Base-by-base conservation (phyloP, 2,888 invertebrate genomes). In the Pseudoips prasinana region DNA sequence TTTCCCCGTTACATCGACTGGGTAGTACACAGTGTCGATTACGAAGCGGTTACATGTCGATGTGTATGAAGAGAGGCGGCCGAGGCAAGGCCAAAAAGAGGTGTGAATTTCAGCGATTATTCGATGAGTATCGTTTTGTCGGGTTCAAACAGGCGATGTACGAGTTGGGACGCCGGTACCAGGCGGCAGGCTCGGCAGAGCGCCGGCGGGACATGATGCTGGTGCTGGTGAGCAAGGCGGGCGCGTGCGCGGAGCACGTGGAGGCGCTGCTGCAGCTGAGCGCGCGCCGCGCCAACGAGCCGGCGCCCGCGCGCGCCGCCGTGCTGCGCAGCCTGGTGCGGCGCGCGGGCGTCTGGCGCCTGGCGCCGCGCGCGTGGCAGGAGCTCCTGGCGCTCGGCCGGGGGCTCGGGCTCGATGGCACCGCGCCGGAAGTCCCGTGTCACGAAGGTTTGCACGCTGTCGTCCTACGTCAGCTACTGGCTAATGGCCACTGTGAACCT, bases 221-320 rank as follows among this genome's bases (percentile, higher is more conserved):
- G 1, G 81, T 84, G 2, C 58, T 85, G 11, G 69, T 84, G 0
- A 83, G 82, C 41, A 85, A 84, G 39, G 76, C 60, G 10, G 82
- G 79, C 2, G 73, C 75, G 0, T 57, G 64, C 14, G 44, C 42
- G 3, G 67, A 67, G 1, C 55, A 64, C 23, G 47, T 81, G 1
- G 57, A 64, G 2, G 51, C 60, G 11, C 40, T 84, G 10, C 35
- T 83, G 23, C 53, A 63, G 22, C 47, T 83, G 0, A 53, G 70
- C 6, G 43, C 55, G 8, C 58, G 51, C 19, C 68, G 77, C 29
- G 43, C 28, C 7, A 82, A 84, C 24, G 84, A 84, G 30, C 69
- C 81, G 0, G 53, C 51, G 0, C 70, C 73, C 22, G 46, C 75
- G 1, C 67, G 81, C 7, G 80, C 81, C 3, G 57, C 82, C 1